Conservation (phyloP, 2,113 vertebrate genomes). For the Gallinago paraguaiae region DNA sequence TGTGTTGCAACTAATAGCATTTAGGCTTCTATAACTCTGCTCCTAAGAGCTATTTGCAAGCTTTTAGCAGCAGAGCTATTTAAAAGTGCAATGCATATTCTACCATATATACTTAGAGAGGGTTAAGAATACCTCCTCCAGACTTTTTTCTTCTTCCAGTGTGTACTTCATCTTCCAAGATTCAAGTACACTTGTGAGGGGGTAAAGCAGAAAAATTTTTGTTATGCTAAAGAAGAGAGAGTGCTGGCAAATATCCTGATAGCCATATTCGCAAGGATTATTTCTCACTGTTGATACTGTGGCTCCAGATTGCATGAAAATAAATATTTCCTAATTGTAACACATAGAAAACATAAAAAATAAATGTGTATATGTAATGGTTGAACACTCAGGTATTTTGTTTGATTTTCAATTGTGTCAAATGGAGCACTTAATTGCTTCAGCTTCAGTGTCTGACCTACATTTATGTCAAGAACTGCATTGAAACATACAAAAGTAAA, state of each 20-base stretch:
- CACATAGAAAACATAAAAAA: not conserved
- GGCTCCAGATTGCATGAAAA: not conserved
- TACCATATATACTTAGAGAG: not conserved
- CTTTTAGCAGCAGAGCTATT: not conserved
- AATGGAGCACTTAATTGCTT: not conserved
- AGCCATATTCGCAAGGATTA: not conserved
- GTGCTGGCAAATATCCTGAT: not conserved
- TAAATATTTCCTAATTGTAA: not conserved
- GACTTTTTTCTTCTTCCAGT: not conserved
- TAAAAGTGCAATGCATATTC: not conserved
- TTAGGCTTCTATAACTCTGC: not conserved
- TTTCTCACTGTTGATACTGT: not conserved
- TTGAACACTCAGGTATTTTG: not conserved
- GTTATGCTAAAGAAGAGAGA: not conserved
- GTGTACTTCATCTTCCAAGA: not conserved
- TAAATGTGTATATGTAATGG: not conserved
- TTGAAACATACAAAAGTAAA: not conserved
- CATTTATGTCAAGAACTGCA: not conserved
- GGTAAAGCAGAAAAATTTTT: not conserved
- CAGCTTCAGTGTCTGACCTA: constrained; percentile 11
- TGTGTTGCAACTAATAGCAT: not conserved
- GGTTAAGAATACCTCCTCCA: not conserved
- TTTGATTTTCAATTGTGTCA: not conserved
- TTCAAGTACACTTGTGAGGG: not conserved
- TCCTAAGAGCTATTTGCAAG: not conserved